These are phyloP conservation scores for Istiophorus platypterus DNA, from an alignment of 2,113 vertebrate species.

Conservation along the genomic window DNA sequence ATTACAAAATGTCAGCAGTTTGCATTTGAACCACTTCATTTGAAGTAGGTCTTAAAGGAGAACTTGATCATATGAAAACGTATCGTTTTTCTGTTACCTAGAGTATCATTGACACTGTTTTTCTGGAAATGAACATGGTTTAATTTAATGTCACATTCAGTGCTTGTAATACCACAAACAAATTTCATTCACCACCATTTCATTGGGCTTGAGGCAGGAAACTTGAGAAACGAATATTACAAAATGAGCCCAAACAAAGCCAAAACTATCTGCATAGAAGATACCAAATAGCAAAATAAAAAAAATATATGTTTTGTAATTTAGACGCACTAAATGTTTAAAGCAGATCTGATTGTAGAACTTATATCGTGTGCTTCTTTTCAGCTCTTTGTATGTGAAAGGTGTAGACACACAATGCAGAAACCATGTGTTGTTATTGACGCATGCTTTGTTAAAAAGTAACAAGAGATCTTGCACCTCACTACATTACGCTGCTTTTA, in stretches of 20 bases:
- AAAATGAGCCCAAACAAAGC: slow-evolving; percentile 4
- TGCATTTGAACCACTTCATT: slow-evolving; percentile 1
- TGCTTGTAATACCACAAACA: background rate
- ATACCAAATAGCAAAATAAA: background rate
- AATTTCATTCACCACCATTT: slow-evolving; percentile 2
- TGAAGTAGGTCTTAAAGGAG: background rate
- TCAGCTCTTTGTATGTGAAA: slow-evolving; percentile 17
- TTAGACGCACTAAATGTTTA: background rate
- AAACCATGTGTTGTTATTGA: slow-evolving; percentile 34
- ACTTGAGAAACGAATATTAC: background rate
- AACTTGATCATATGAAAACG: slow-evolving; percentile 9
- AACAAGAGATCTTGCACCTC: slow-evolving; percentile 42
- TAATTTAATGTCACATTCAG: background rate
- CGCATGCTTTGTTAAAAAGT: slow-evolving; percentile 41
- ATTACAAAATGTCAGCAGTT: background rate
- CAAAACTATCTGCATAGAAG: background rate
- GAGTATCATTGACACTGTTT: background rate
- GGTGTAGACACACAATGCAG: slow-evolving; percentile 7
- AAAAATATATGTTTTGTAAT: background rate
- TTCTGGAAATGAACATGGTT: slow-evolving; percentile 2
- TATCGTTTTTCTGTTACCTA: background rate
- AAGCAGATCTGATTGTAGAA: background rate
- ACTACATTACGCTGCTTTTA: slow-evolving; percentile 51
- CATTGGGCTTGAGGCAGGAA: background rate
- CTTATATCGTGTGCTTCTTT: slow-evolving; percentile 1